Conservation (phyloP, 2,113 vertebrate species). For the Tachysurus vachellii region DNA sequence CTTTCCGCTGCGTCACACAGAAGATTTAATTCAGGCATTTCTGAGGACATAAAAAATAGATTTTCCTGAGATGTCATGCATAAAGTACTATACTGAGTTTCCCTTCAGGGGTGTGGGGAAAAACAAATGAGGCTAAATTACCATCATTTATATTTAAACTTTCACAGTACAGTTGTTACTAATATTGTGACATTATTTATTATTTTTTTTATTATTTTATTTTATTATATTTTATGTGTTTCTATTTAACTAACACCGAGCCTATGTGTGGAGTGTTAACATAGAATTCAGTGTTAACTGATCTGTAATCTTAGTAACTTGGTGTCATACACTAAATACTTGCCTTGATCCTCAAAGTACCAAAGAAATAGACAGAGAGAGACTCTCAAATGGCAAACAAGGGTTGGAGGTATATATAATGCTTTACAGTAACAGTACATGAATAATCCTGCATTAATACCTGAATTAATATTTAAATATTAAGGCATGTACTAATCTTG, state of each 20-base stretch:
- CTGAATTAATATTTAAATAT: too few relatives aligned
- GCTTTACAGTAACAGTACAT: too few relatives aligned
- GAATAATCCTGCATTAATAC: too few relatives aligned
- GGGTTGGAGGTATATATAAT: neutral
- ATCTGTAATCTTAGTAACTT: neutral
- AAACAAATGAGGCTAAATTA: neutral
- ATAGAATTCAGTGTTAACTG: neutral
- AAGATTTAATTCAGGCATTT: neutral
- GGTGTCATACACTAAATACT: neutral
- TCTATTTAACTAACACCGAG: neutral
- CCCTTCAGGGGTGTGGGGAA: neutral
- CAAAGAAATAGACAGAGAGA: neutral
- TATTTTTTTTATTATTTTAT: too few relatives aligned
- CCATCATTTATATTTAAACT: neutral
- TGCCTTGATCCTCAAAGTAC: neutral
- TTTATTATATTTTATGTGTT: neutral
- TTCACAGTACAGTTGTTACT: neutral
- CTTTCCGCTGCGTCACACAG: neutral
- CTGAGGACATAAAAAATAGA: neutral
- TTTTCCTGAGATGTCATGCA: neutral
- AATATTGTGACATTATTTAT: neutral
- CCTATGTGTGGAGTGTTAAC: neutral
- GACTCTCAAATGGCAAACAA: neutral
- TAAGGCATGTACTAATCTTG: too few relatives aligned
- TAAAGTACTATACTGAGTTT: neutral